Conservation (phyloP, 1,140 invertebrate genomes). For the Cydia fagiglandana region DNA sequence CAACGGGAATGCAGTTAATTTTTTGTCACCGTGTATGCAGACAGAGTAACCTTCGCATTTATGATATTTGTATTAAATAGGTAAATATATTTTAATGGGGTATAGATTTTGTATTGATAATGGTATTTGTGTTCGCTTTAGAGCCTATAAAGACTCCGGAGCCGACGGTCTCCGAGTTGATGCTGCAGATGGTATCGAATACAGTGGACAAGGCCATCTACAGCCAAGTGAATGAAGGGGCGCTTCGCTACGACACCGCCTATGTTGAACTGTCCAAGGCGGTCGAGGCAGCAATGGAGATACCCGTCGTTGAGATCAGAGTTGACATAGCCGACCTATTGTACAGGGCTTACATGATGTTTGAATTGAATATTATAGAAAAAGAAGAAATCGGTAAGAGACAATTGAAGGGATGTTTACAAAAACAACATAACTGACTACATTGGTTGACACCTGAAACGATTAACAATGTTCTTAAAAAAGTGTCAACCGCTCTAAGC, state of each 20-base stretch:
- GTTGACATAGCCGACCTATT: constrained; percentile 62
- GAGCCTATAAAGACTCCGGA: constrained; percentile 63
- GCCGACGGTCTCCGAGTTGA: constrained; percentile 56
- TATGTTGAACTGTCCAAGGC: constrained; percentile 63
- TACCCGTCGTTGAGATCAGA: constrained; percentile 63
- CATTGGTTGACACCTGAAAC: too few relatives aligned
- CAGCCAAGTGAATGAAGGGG: constrained; percentile 50
- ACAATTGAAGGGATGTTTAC: too few relatives aligned
- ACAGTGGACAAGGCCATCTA: constrained; percentile 69
- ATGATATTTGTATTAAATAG: too few relatives aligned
- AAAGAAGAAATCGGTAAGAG: constrained; percentile 61
- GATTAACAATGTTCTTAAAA: too few relatives aligned
- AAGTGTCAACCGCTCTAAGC: too few relatives aligned
- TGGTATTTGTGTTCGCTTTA: constrained; percentile 37
- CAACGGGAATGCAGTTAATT: too few relatives aligned
- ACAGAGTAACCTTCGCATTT: too few relatives aligned
- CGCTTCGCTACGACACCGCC: constrained; percentile 61
- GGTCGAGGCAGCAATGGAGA: constrained; percentile 69
- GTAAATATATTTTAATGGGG: too few relatives aligned
- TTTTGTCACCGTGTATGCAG: too few relatives aligned
- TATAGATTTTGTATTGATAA: too few relatives aligned
- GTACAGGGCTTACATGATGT: constrained; percentile 56
- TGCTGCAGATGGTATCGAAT: constrained; percentile 56
- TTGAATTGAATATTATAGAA: constrained; percentile 61
- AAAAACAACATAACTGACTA: too few relatives aligned